Base-by-base conservation (phyloP, 1,140 invertebrate genomes). In the Hycleus cichorii region DNA sequence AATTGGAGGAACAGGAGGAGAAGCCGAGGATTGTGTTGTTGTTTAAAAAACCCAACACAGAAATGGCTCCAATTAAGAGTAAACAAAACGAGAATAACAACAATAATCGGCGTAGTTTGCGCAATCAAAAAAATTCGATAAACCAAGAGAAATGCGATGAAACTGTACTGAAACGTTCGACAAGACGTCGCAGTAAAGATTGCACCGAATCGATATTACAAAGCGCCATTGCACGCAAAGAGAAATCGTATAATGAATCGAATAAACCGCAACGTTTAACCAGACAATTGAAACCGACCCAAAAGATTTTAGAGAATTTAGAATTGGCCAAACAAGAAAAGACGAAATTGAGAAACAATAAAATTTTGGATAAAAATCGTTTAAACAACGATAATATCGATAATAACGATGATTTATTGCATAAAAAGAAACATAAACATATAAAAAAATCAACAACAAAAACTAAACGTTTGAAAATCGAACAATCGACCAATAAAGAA, bases 171-270 rank as follows among this genome's bases (percentile, higher is more conserved):
- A 55, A 55, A 32, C 18, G 52, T 27, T 78, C 78, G 0, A 74
- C 76, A 10, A 67, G 78, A 38, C 69, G 76, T 3, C 70, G 75
- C 9, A 77, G 72, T 43, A 80, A 76, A 62, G 78, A 80, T 45
- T 73, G 64, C 12, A 70, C 69, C 9, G 78, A 81, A 39, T 77
- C 76, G 54, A 73, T 81, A 2, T 62, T 81, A 45, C 77, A 80
- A 47, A 80, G 76, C 69, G 79, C 79, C 3, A 80, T 81, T 58
- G 78, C 79, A 3, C 72, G 80, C 12, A 81, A 81, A 62, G 78
- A 80, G 59, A 81, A 80, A 55, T 76, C 74, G 5, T 80, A 77
- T 52, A 77, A 76, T 65, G 75, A 77, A 61, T 61, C 72, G 24
- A 51, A 59, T 12, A 67, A 68, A 53, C 65, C 70, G 4, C 64